Percentiles rank a stretch among this genome's conserved stretches.
phyloP scores from a whole-genome alignment of 2,113 vertebrate species.

The Sinocyclocheilus maitianheensis region DNA sequence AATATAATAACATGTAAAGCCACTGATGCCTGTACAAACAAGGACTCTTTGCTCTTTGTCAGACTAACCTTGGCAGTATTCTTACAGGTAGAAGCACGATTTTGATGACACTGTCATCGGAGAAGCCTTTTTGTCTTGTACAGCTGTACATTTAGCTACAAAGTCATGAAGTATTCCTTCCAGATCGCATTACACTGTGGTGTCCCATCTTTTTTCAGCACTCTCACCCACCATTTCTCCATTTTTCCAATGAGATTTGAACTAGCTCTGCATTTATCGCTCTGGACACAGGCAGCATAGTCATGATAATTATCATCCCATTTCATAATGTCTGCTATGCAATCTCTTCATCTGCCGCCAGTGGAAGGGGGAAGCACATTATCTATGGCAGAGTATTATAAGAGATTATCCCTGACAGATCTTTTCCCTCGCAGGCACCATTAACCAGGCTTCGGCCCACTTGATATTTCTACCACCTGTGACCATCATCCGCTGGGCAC shows the following conservation, averaged over 20 bases:
- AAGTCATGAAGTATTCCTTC: constrained; percentile 20
- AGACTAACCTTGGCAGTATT: constrained; percentile 6
- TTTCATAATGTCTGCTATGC: constrained; percentile 64
- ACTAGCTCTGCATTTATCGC: constrained; percentile 52
- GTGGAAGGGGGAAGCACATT: constrained; percentile 62
- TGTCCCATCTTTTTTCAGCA: constrained; percentile 11
- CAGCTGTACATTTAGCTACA: constrained; percentile 9
- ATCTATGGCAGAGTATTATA: constrained; percentile 72
- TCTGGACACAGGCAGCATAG: constrained; percentile 58
- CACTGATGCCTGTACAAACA: not conserved
- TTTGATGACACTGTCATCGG: not conserved
- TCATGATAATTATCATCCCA: constrained; percentile 58
- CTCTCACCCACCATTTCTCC: not conserved
- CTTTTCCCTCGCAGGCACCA: constrained; percentile 76
- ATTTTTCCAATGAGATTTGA: constrained; percentile 55
- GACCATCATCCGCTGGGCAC: constrained; percentile 68
- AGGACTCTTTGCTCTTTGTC: not conserved
- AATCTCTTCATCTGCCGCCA: constrained; percentile 68
- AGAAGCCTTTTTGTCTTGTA: not conserved
- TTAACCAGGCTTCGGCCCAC: constrained; percentile 76
- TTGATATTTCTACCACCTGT: constrained; percentile 77
- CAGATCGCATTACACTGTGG: not conserved
- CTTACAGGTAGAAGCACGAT: not conserved
- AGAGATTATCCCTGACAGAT: constrained; percentile 76
- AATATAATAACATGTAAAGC: not conserved